Conservation (phyloP, 2,888 invertebrate genomes). For the Drosophila hawaiiensis region DNA sequence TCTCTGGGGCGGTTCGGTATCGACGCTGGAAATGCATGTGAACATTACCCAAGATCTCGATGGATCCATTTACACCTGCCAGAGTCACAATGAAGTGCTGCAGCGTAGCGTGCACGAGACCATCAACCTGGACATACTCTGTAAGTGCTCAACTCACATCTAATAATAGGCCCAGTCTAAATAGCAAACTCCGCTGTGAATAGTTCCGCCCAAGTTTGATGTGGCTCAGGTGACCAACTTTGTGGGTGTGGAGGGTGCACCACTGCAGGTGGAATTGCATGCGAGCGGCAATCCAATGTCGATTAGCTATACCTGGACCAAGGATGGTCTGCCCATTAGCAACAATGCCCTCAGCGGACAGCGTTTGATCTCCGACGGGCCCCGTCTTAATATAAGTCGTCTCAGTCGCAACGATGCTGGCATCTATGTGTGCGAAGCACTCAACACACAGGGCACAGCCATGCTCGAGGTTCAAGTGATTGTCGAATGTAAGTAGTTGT, state of each 20-base stretch:
- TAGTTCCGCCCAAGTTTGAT: slow-evolving; percentile 83
- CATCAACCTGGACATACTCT: slow-evolving; percentile 82
- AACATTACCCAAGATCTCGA: slow-evolving; percentile 84
- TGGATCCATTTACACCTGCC: slow-evolving; percentile 83
- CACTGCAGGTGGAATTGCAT: slow-evolving; percentile 81
- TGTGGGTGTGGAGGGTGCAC: slow-evolving; percentile 82
- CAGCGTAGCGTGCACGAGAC: slow-evolving; percentile 83
- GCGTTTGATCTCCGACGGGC: slow-evolving; percentile 81
- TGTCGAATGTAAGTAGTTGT: slow-evolving; percentile 82
- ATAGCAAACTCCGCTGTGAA: not conserved
- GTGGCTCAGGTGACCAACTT: slow-evolving; percentile 74
- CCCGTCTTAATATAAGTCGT: slow-evolving; percentile 81
- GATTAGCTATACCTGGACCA: slow-evolving; percentile 84
- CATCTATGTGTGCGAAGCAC: slow-evolving; percentile 82
- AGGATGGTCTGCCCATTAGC: slow-evolving; percentile 83
- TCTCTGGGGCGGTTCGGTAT: slow-evolving; percentile 83
- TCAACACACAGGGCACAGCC: slow-evolving; percentile 82
- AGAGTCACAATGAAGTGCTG: slow-evolving; percentile 83
- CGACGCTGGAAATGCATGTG: slow-evolving; percentile 81
- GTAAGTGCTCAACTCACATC: slow-evolving; percentile 61
- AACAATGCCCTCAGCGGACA: slow-evolving; percentile 75
- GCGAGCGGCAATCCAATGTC: slow-evolving; percentile 83
- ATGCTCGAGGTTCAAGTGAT: slow-evolving; percentile 80
- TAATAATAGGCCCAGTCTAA: not conserved
- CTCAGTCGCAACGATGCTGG: slow-evolving; percentile 83